Evolutionary conservation across 2,113 vertebrate genomes (phyloP).

Genomic region (Tragelaphus imberbis): DNA sequence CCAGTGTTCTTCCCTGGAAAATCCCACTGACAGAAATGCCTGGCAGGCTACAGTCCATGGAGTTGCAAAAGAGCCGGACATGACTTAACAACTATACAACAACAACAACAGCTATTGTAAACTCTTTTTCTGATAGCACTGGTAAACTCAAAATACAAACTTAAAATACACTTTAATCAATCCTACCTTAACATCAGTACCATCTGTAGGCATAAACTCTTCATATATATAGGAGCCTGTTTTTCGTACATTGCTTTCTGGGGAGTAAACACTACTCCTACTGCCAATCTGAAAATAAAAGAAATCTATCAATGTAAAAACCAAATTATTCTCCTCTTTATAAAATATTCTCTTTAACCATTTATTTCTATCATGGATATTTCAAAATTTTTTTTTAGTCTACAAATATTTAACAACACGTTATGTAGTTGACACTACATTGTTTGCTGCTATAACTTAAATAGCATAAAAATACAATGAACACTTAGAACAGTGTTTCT

Average conservation of each 20-base stretch:
- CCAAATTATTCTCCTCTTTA: not conserved
- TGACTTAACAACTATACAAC: not conserved
- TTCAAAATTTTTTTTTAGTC: not conserved
- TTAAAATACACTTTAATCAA: not conserved
- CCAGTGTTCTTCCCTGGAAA: not conserved
- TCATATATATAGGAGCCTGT: constrained; percentile 94
- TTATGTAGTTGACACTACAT: not conserved
- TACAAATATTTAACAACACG: not conserved
- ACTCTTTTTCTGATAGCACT: not conserved
- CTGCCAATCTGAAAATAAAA: constrained; percentile 90
- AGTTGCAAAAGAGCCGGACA: not conserved
- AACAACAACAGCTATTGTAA: not conserved
- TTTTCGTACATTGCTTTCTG: constrained; percentile 92
- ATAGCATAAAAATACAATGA: not conserved
- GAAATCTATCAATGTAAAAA: not conserved
- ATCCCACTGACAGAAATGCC: not conserved
- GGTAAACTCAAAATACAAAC: constrained; percentile 9
- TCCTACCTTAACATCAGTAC: constrained; percentile 92
- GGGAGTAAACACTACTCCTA: constrained; percentile 93
- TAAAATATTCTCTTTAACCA: not conserved
- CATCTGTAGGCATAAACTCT: constrained; percentile 94
- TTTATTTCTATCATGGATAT: not conserved
- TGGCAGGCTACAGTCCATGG: not conserved
- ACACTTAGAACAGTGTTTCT: not conserved
- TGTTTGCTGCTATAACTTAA: not conserved